A percentile compares a stretch with the other conserved stretches of the same genome.
Conservation (phyloP, 2,888 invertebrate genomes). For the Brachycybe producta region DNA sequence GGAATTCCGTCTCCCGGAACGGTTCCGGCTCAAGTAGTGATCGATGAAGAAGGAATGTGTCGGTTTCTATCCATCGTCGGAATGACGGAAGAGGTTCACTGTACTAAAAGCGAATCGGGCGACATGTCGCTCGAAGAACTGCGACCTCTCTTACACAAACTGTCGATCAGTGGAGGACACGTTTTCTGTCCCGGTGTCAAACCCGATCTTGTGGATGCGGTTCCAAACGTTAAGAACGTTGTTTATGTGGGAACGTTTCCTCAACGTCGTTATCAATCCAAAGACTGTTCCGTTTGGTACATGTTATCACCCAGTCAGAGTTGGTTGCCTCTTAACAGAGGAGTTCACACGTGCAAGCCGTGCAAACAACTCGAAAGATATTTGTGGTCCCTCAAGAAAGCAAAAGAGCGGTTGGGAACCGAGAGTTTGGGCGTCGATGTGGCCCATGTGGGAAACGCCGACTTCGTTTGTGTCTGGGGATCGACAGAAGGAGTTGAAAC, state of each 20-base stretch:
- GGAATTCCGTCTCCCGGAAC: constrained; percentile 1
- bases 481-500: too few relatives aligned
- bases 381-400: not conserved
- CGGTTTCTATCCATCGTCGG: not conserved
- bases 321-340: constrained; percentile 4
- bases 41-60: not conserved
- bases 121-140: not conserved
- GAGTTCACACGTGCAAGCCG: constrained; percentile 3
- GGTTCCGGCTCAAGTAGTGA: not conserved
- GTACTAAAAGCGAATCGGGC: constrained; percentile 1
- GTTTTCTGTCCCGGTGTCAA: constrained; percentile 7
- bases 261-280: not conserved
- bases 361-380: constrained; percentile 4
- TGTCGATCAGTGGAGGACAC: constrained; percentile 1
- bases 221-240: not conserved
- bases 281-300: constrained; percentile 5
- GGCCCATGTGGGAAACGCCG: too few relatives aligned
- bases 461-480: too few relatives aligned
- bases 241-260: too few relatives aligned
- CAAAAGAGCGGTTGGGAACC: too few relatives aligned
- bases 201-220: not conserved
- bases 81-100: not conserved
- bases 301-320: constrained; percentile 1
- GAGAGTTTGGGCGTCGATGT: too few relatives aligned
- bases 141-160: not conserved